A percentile compares a stretch with the other conserved stretches of the same genome.
Evolutionary conservation across 2,888 invertebrate species (phyloP).

Genomic region (Aethes cnicana): DNA sequence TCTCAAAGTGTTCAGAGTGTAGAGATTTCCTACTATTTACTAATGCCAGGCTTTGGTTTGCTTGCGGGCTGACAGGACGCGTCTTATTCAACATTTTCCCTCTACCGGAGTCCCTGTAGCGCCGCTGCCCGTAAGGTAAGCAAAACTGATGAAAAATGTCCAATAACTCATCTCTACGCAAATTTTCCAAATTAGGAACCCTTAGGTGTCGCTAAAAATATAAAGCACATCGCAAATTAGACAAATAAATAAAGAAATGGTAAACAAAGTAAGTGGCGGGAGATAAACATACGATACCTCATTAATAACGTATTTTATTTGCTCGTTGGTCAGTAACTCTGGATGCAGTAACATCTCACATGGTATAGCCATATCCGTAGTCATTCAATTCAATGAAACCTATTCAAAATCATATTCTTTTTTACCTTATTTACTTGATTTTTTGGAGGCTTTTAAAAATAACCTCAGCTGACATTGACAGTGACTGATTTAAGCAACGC

Average conservation of each 20-base stretch:
- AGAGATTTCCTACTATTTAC: constrained; percentile 39
- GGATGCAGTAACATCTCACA: constrained; percentile 74
- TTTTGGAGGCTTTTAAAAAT: constrained; percentile 11
- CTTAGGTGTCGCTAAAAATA: constrained; percentile 65
- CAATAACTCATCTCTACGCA: constrained; percentile 64
- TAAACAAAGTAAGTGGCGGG: constrained; percentile 1
- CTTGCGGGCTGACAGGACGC: constrained; percentile 56
- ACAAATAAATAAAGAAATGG: constrained; percentile 18
- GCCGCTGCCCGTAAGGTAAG: constrained; percentile 73
- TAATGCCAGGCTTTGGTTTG: constrained; percentile 41
- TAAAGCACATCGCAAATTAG: constrained; percentile 32
- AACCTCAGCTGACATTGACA: constrained; percentile 15
- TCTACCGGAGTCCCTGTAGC: constrained; percentile 66
- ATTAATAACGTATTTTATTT: constrained; percentile 62
- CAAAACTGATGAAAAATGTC: constrained; percentile 71
- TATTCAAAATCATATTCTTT: constrained; percentile 9
- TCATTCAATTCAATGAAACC: constrained; percentile 7
- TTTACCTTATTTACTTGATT: constrained; percentile 2
- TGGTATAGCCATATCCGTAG: constrained; percentile 56
- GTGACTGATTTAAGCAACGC: neutral
- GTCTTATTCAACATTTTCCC: constrained; percentile 64
- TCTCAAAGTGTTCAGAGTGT: constrained; percentile 43
- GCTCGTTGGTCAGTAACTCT: constrained; percentile 68
- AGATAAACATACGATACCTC: constrained; percentile 50
- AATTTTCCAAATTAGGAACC: constrained; percentile 52